Evolutionary conservation across 2,113 vertebrate genomes (phyloP), one percentile per base, ranked within the genome.

Genomic region (Urocolius indicus): DNA sequence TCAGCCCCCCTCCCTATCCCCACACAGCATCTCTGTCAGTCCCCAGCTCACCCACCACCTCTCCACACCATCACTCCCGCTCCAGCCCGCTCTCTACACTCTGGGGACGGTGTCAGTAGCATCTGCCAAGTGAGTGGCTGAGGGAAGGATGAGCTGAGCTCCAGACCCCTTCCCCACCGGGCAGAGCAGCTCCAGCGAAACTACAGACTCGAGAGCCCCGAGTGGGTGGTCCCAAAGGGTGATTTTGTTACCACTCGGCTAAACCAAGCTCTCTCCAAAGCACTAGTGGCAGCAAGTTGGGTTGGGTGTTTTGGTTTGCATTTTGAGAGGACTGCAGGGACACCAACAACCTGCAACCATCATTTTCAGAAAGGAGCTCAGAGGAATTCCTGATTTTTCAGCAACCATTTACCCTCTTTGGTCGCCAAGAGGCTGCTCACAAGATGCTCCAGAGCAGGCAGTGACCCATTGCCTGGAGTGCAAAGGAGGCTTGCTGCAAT

Each of bases 281-380:
- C 45, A 0, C 69, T n/a, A 62, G 72, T 41, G 89, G 68, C 84
- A 95, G 91, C 93, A 94, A 95, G 93, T 91, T 96, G 89, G 89
- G 76, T 10, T 75, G 76, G 94, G 68, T 81, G 89, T 34, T 94
- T 89, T 78, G 76, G 34, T 93, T 92, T 87, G 86, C 80, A 74
- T 94, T 84, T 94, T 94, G 87, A 81, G 86, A 90, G 90, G 93
- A 68, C 89, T 63, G 86, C 84, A 72, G 75, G 89, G 80, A 92
- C 86, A 90, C 51, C 0, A 0, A 78, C 76, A 84, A 90, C 91
- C 94, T 92, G 57, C 84, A 87, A 81, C 0, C 1, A 81, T 75
- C 52, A 32, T 55, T 74, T 93, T 90, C 90, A 72, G 65, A 88
- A 68, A 84, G 73, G 23, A 89, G 68, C 69, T 89, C 57, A 63